These are phyloP conservation scores for Lamproptera curius DNA, from an alignment of 2,888 invertebrate genomes.

Conservation along the genomic window DNA sequence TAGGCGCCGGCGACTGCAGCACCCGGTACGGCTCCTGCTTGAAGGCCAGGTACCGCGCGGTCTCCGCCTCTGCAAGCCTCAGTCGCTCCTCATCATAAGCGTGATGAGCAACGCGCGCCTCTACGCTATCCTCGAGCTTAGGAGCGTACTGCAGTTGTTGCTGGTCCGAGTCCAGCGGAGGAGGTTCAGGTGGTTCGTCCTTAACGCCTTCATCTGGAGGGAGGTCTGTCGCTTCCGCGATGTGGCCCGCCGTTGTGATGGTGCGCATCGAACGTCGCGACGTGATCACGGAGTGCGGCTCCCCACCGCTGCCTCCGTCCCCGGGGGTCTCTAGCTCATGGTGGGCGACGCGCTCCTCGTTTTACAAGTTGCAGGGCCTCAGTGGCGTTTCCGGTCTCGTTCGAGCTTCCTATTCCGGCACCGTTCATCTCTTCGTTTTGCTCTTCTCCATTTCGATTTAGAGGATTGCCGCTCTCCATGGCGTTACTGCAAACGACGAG, in stretches of 20 bases:
- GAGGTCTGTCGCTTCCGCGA: slow-evolving; percentile 52
- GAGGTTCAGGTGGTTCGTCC: slow-evolving; percentile 56
- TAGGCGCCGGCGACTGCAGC: slow-evolving; percentile 33
- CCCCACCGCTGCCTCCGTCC: slow-evolving; percentile 37
- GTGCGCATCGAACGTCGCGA: slow-evolving; percentile 76
- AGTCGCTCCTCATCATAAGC: slow-evolving; percentile 59
- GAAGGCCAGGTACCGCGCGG: slow-evolving; percentile 62
- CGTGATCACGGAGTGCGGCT: slow-evolving; percentile 75
- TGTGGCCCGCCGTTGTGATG: slow-evolving; percentile 80
- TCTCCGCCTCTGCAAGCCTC: slow-evolving; percentile 54
- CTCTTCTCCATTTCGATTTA: slow-evolving; percentile 36
- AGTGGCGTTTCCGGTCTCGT: slow-evolving; percentile 17
- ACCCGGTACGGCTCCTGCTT: slow-evolving; percentile 61
- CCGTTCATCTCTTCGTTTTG: slow-evolving; percentile 36
- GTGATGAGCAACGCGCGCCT: slow-evolving; percentile 36
- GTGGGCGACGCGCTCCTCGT: slow-evolving; percentile 40
- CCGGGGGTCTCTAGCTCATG: slow-evolving; percentile 22
- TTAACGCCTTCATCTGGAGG: slow-evolving; percentile 55
- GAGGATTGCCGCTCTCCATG: slow-evolving; percentile 49
- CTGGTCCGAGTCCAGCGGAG: slow-evolving; percentile 39
- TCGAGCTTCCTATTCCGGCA: slow-evolving; percentile 28
- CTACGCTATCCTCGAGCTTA: slow-evolving; percentile 34
- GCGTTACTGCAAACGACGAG: slow-evolving; percentile 19
- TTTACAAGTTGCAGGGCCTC: slow-evolving; percentile 68
- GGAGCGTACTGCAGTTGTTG: slow-evolving; percentile 43